Base-by-base conservation (phyloP, 2,888 invertebrate genomes). In the Apodemia zela region DNA sequence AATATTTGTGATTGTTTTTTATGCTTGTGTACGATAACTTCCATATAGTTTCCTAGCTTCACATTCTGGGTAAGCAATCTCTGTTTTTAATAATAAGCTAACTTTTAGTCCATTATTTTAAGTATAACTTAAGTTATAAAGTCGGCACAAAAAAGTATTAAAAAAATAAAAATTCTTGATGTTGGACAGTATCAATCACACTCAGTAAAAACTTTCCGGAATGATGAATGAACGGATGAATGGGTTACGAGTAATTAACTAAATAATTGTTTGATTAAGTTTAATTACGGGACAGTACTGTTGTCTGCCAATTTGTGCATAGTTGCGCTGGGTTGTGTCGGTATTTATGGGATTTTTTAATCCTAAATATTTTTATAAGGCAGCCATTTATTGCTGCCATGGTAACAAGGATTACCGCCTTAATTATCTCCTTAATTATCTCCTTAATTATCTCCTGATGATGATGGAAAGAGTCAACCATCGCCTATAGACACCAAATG, bases 211-310 rank as follows among this genome's bases (percentile, higher is more conserved):
- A 57, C 54, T n/a, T 25, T 47, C 15, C 13, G 60, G 42, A 63
- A 58, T 61, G 59, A 59, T 63, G 59, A 65, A 64, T 66, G 69
- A 64, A 71, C 67, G 68, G 66, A 69, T 72, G 71, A 73, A 73
- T 69, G 68, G 64, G 13, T 63, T 64, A 66, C 63, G 69, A 66
- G 73, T 70, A 78, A 76, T 79, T 76, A 76, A 71, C 71, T 69
- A 67, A 71, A 75, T 75, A 73, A 71, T 65, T 64, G 66, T 61
- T 65, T 58, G 72, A 75, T 75, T 75, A 71, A 66, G 67, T 63
- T 64, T 74, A 75, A 77, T 79, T 76, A 72, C 58, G 42, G 58
- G 61, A 68, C 60, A 65, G 65, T 47, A 42, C 65, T 49, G 65
- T 63, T 64, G 57, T 65, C 60, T 60, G 59, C 66, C 67, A 62